Percentiles rank a stretch among this genome's conserved stretches.
phyloP scores from a whole-genome alignment of 2,113 vertebrate genomes.

The Dunckerocampus dactyliophorus region DNA sequence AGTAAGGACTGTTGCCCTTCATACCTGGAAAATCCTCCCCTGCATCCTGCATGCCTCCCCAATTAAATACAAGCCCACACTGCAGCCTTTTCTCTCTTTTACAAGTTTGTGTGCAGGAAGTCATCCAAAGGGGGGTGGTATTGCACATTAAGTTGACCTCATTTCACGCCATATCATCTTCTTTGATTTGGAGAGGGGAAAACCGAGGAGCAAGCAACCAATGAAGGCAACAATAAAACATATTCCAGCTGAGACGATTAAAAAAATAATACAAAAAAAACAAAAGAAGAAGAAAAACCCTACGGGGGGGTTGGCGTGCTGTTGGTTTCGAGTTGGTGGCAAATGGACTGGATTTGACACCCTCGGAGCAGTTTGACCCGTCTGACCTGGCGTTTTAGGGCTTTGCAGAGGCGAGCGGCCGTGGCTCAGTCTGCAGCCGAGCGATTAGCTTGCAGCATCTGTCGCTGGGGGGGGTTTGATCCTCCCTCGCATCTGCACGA shows the following conservation, averaged over 20 bases:
- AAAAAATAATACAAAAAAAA: no score
- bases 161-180: neutral
- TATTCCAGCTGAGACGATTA: neutral
- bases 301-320: no score
- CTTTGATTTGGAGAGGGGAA: neutral
- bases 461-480: constrained; percentile 38
- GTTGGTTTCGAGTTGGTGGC: neutral
- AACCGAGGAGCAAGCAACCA: neutral
- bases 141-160: neutral
- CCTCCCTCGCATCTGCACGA: constrained; percentile 54
- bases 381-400: constrained; percentile 43
- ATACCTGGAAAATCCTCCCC: neutral
- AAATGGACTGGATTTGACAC: constrained; percentile 38
- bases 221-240: neutral
- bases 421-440: constrained; percentile 45
- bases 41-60: neutral
- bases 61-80: neutral
- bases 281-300: no score
- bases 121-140: neutral
- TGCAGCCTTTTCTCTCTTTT: neutral
- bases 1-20: neutral
- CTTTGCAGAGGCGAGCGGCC: constrained; percentile 30
- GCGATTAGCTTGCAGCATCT: constrained; percentile 56
- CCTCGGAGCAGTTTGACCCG: constrained; percentile 55
- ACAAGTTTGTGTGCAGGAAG: constrained; percentile 1